Base-by-base conservation (phyloP, 2,888 invertebrate genomes). In the Drosophila siamana region DNA sequence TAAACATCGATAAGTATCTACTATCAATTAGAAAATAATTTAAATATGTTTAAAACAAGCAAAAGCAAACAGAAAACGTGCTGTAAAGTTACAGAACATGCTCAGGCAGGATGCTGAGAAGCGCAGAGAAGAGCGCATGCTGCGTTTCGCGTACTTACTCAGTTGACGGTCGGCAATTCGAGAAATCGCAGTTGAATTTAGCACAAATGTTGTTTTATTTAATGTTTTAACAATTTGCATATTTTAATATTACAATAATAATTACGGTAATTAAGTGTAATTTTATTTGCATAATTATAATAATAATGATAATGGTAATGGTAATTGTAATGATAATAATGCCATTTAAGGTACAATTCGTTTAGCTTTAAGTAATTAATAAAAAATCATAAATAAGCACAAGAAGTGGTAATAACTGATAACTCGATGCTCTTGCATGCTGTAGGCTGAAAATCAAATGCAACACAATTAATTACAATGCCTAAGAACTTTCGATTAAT, bases 331-430 rank as follows among this genome's bases (percentile, higher is more conserved):
- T 74, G 67, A 71, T 77, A 67, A 73, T 74, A 71, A 74, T 68
- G 71, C 86, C 81, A 47, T 76, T 83, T 64, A 87, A 87, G 87
- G 85, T 83, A 87, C 87, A 79, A 74, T 78, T 83, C 79, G 79
- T 73, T 87, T 68, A 54, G 44, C 55, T 55, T 63, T 55, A 69
- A 62, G 46, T 60, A 74, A 71, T 76, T 65, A 64, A 51, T 63
- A 64, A 84, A 74, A 51, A 68, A 47, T 36, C 48, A 71, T 71
- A 73, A 71, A 68, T 80, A 75, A 69, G 72, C 78, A 72, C 70
- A 64, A 51, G 19, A 69, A 30, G 24, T 60, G 16, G 28, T 59
- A 65, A 60, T 69, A 36, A 48, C 66, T 61, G 43, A 51, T 52
- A 61, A 69, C 61, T 59, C 65, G 51, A 65, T 54, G 33, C 33